Evolutionary conservation across 2,888 invertebrate species (phyloP).

Genomic region (Phaonia tiefii): DNA sequence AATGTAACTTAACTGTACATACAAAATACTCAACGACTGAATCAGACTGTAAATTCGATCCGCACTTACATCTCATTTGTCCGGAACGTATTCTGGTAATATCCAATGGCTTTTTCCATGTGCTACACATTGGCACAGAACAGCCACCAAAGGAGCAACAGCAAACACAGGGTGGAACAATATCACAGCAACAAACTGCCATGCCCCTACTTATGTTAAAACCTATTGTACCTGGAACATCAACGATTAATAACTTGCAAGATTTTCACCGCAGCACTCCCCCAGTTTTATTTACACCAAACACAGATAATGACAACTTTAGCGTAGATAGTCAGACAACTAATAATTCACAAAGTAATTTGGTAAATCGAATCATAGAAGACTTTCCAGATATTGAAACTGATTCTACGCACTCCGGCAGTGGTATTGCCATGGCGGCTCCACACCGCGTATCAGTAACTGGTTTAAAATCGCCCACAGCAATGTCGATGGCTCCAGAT

Average conservation of each 20-base stretch:
- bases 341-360: slow-evolving; percentile 81
- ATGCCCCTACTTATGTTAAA: slow-evolving; percentile 47
- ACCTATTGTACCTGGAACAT: slow-evolving; percentile 17
- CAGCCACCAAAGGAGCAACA: slow-evolving; percentile 67
- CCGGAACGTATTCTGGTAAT: slow-evolving; percentile 90
- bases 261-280: slow-evolving; percentile 63
- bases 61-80: slow-evolving; percentile 86
- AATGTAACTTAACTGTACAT: slow-evolving; percentile 95
- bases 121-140: slow-evolving; percentile 85
- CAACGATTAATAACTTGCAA: slow-evolving; percentile 55
- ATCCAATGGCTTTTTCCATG: slow-evolving; percentile 92
- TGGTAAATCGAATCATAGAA: slow-evolving; percentile 84
- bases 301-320: slow-evolving; percentile 54
- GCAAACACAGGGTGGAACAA: slow-evolving; percentile 42
- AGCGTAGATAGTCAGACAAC: slow-evolving; percentile 64
- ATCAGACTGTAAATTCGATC: slow-evolving; percentile 89
- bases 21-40: slow-evolving; percentile 95
- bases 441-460: slow-evolving; percentile 17
- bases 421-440: slow-evolving; percentile 71
- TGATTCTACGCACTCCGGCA: slow-evolving; percentile 79
- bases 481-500: slow-evolving; percentile 58
- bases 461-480: slow-evolving; percentile 50
- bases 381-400: slow-evolving; percentile 85
- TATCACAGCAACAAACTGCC: slow-evolving; percentile 42
- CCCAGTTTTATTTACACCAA: slow-evolving; percentile 47